phyloP scores from a whole-genome alignment of 2,888 invertebrate genomes.

The Brachynemurus nebulosus region DNA sequence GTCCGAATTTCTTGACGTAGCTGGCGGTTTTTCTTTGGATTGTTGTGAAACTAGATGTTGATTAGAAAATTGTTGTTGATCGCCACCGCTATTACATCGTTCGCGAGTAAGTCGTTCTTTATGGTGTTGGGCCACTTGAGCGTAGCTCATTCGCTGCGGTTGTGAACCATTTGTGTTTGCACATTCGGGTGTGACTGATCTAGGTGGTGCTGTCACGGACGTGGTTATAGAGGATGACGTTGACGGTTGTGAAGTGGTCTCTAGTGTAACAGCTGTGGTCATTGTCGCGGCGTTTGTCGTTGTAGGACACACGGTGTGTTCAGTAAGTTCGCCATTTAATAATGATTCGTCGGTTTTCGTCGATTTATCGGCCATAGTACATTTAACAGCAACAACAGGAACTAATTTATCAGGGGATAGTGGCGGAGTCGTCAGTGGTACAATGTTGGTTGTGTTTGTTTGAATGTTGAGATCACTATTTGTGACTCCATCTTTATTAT shows the following conservation, averaged over 20 bases:
- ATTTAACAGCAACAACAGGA: slow-evolving; percentile 30
- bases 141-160: slow-evolving; percentile 42
- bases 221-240: slow-evolving; percentile 9
- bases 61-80: slow-evolving; percentile 10
- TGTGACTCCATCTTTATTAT: slow-evolving; percentile 24
- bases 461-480: slow-evolving; percentile 25
- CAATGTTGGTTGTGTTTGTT: slow-evolving; percentile 32
- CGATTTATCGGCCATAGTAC: slow-evolving; percentile 51
- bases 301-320: slow-evolving; percentile 24
- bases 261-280: slow-evolving; percentile 34
- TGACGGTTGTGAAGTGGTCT: slow-evolving; percentile 23
- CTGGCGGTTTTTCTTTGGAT: slow-evolving; percentile 6
- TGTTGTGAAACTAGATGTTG: no score
- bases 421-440: slow-evolving; percentile 38
- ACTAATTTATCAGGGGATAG: slow-evolving; percentile 45
- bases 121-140: slow-evolving; percentile 50
- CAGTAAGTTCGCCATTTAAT: slow-evolving; percentile 24
- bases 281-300: slow-evolving; percentile 39
- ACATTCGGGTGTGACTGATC: slow-evolving; percentile 1
- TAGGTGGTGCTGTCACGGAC: slow-evolving; percentile 1
- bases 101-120: slow-evolving; percentile 32
- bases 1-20: slow-evolving; percentile 3
- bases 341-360: slow-evolving; percentile 47
- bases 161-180: slow-evolving; percentile 12
- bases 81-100: slow-evolving; percentile 14